A percentile compares a stretch with the other conserved stretches of the same genome.
Evolutionary conservation across 2,888 invertebrate genomes (phyloP).

Genomic region (Palloptera scutellata): DNA sequence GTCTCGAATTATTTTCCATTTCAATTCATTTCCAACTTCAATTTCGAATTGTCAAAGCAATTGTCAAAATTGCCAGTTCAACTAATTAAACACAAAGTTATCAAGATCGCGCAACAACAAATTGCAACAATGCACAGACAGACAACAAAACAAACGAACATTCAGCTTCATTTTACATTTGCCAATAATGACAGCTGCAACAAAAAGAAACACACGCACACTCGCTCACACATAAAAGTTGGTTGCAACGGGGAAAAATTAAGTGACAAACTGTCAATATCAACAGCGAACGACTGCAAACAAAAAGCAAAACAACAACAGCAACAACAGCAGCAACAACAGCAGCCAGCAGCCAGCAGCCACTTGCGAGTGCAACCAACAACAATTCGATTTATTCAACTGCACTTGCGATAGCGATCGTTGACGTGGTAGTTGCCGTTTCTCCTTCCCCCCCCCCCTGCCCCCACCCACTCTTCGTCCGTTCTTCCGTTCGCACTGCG

Average conservation of each 20-base stretch:
- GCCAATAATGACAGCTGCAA: slow-evolving; percentile 24
- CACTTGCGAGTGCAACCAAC: slow-evolving; percentile 22
- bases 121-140: slow-evolving; percentile 37
- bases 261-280: slow-evolving; percentile 58
- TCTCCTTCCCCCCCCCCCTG: no score
- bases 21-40: slow-evolving; percentile 23
- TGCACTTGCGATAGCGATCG: slow-evolving; percentile 28
- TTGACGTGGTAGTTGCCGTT: neutral
- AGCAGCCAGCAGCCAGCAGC: neutral
- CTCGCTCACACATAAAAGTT: no score
- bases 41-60: slow-evolving; percentile 27
- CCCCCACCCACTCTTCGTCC: no score
- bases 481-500: neutral
- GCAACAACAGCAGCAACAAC: slow-evolving; percentile 27
- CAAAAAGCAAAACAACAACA: slow-evolving; percentile 5
- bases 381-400: slow-evolving; percentile 23
- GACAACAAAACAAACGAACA: no score
- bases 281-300: slow-evolving; percentile 34
- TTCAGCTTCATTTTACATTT: slow-evolving; percentile 21
- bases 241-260: slow-evolving; percentile 41
- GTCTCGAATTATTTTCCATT: neutral
- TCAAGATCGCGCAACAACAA: slow-evolving; percentile 38
- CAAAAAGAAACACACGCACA: neutral
- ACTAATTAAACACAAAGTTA: slow-evolving; percentile 40
- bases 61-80: slow-evolving; percentile 35